Evolutionary conservation across 2,113 vertebrate species (phyloP).

Genomic region (Oryzias javanicus): DNA sequence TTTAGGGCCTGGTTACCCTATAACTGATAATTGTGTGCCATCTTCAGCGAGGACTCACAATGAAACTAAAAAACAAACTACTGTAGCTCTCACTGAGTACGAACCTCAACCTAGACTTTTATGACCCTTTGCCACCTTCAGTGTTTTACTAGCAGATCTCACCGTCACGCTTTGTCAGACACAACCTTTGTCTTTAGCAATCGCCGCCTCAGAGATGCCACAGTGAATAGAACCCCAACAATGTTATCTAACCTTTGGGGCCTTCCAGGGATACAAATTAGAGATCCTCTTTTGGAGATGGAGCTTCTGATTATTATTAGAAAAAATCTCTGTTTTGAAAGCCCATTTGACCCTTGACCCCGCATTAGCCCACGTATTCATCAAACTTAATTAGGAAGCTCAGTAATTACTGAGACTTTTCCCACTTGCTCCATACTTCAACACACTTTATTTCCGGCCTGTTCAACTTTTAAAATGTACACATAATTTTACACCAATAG

Average conservation of each 20-base stretch:
- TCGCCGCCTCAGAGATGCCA: slow-evolving; percentile 47
- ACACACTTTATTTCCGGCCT: too few species aligned
- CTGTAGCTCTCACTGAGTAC: slow-evolving; percentile 2
- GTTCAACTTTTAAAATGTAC: too few species aligned
- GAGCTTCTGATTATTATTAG: slow-evolving; percentile 51
- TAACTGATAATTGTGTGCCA: too few species aligned
- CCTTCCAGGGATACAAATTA: slow-evolving; percentile 56
- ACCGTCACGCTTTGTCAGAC: slow-evolving; percentile 60
- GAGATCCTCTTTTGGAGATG: slow-evolving; percentile 43
- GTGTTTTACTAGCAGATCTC: slow-evolving; percentile 49
- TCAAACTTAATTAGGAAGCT: background rate
- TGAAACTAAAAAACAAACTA: background rate
- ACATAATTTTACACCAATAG: too few species aligned
- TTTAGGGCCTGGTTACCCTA: too few species aligned
- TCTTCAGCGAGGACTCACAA: background rate
- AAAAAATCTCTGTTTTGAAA: slow-evolving; percentile 38
- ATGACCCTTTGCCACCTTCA: slow-evolving; percentile 35
- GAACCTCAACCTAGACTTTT: too few species aligned
- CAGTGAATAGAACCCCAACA: slow-evolving; percentile 45
- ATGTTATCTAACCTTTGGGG: slow-evolving; percentile 53
- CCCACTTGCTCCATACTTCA: too few species aligned
- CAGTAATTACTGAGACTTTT: background rate
- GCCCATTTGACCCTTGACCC: slow-evolving; percentile 47
- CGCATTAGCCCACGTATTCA: slow-evolving; percentile 6
- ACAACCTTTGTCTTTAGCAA: slow-evolving; percentile 57